Evolutionary conservation across 2,113 vertebrate species (phyloP), one percentile per base, ranked within the genome.

Genomic region (Ovibos moschatus): DNA sequence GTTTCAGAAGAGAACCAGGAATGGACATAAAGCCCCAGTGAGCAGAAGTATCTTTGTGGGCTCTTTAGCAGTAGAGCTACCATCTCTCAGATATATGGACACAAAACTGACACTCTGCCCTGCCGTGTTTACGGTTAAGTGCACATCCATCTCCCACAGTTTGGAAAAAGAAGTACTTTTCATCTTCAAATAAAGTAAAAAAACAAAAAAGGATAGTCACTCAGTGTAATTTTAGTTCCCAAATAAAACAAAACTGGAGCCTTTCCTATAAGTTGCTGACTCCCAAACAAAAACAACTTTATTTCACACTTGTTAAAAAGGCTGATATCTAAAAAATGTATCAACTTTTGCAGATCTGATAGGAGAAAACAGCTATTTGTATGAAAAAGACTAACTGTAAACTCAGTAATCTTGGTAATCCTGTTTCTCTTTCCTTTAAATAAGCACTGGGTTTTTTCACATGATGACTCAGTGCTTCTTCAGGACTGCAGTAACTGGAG

Each of bases 161-260:
- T 45, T 81, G 53, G n/a, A 36, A 55, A 85, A 94, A 88, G 36
- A 43, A 96, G 45, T 10, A 55, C n/a, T 92, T 92, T 81, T 81
- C 28, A 95, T 12, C 2, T 10, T 71, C 53, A 87, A 47, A 96
- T 57, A 89, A 95, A 86, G 27, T 71, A 3, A 74, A 13, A 40
- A 23, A 71, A 40, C 8, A 84, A 55, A 89, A 74, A 60, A 90
- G 8, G 89, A 79, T 1, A 93, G 2, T 71, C 17, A 57, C 0
- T 27, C 10, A 51, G 7, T 47, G 14, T 87, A 95, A 90, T 50
- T 95, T 57, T 87, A 89, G 27, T 58, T 97, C 15, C 43, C 67
- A 93, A 94, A 71, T 55, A 13, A 95, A 90, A 67, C n/a, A 94
- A 87, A 67, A 97, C 13, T 28, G 82, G 33, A 95, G 45, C 33